phyloP scores from a whole-genome alignment of 2,888 invertebrate genomes.

The Caenorhabditis plicata region DNA sequence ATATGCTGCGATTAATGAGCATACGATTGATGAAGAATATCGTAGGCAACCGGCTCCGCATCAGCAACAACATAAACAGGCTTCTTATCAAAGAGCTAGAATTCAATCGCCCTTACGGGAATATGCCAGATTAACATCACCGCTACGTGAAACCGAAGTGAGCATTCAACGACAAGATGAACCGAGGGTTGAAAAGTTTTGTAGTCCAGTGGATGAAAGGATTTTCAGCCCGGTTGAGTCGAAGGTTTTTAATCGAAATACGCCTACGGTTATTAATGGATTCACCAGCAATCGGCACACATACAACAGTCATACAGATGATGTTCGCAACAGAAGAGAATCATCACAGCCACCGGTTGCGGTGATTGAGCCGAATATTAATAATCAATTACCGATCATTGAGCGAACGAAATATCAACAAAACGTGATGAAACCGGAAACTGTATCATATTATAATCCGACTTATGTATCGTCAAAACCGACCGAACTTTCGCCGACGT shows the following conservation, averaged over 20 bases:
- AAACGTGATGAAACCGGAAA: not conserved
- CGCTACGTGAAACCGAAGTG: constrained; percentile 11
- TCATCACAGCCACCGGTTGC: constrained; percentile 34
- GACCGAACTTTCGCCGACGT: constrained; percentile 16
- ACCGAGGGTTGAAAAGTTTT: too few species aligned
- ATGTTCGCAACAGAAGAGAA: constrained; percentile 20
- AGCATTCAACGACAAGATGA: too few species aligned
- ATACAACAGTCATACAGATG: constrained; percentile 30
- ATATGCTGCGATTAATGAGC: constrained; percentile 10
- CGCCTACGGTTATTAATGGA: constrained; percentile 38
- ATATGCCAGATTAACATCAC: constrained; percentile 19
- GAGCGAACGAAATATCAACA: not conserved
- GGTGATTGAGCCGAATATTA: constrained; percentile 34
- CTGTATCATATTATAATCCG: constrained; percentile 10
- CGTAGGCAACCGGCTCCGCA: not conserved
- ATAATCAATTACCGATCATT: constrained; percentile 17
- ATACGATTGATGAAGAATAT: constrained; percentile 5
- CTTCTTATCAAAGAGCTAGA: constrained; percentile 12
- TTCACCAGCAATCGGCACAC: constrained; percentile 33
- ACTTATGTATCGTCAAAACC: constrained; percentile 3
- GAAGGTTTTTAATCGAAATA: constrained; percentile 27
- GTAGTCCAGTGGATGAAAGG: constrained; percentile 2
- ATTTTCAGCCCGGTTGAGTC: constrained; percentile 39
- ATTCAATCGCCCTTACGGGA: constrained; percentile 27
- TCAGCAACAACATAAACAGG: not conserved